Evolutionary conservation across 2,888 invertebrate genomes (phyloP), one percentile per base, ranked within the genome.

Genomic region (Isotomurus palustris): DNA sequence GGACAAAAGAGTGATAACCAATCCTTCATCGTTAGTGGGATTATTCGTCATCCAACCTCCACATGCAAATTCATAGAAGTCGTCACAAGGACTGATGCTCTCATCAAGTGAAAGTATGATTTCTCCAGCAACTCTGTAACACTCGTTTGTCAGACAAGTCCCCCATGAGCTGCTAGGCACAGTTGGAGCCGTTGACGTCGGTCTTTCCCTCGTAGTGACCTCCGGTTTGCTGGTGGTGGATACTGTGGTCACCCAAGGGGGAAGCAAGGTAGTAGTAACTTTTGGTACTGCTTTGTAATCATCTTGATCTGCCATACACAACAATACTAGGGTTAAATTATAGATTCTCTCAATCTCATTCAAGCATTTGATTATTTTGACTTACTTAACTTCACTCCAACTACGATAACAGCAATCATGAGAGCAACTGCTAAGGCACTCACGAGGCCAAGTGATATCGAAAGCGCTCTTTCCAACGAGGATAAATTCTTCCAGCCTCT

Each of bases 1-100:
- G 25, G 80, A 81, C 52, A 83, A 75, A 74, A 82, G 82, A 73
- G 84, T 84, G 84, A 84, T 74, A n/a, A 65, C 69, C 35, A 59
- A 67, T 55, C 60, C 68, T 5, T 60, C 64, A 25, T 71, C 72
- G 2, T 76, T 74, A 47, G 75, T 70, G 0, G 76, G 76, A 66
- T 78, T 72, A 8, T 73, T 69, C 41, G 74, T 73, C 61, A 74
- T 72, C 72, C 78, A 78, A 56, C 77, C 76, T 1, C 79, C 78
- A 59, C 79, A 79, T 2, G 77, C 72, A 63, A 74, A 79, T 65
- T 78, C 73, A 67, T 77, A 79, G 67, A 79, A 79, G 66, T 79
- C 73, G 2, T 76, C 73, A 58, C 79, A 79, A 2, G 79, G 78
- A 63, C 79, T 72, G 0, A 72, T 73, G 3, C 61, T 71, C 25